Evolutionary conservation across 2,113 vertebrate genomes (phyloP), one percentile per base, ranked within the genome.

Genomic region (Carassius carassius): DNA sequence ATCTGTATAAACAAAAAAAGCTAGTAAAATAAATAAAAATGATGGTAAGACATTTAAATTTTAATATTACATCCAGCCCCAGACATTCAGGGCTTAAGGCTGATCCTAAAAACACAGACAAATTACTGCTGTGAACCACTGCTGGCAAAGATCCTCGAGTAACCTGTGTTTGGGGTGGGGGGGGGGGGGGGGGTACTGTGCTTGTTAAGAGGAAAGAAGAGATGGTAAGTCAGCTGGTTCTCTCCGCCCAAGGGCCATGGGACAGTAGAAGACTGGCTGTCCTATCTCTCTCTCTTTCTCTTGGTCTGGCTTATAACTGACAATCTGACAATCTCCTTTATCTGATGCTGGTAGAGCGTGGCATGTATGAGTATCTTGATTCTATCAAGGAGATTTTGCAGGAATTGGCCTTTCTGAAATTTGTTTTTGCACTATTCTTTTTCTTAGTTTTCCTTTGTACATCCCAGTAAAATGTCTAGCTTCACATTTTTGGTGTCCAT

Each of bases 311-410:
- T 79, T 25, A 78, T 14, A 35, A 78, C 56, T 78, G 56, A 78
- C 32, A 49, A 60, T 82, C 72, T 63, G 54, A 37, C 41, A 41
- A 67, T 83, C 41, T 78, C 58, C 49, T 62, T 75, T 47, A 72
- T 77, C 82, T 80, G 54, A 54, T 54, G 25, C 69, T 56, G 44
- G 76, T 41, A 65, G 35, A 17, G 35, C 23, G 21, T 62, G 35
- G 23, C 51, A 49, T 78, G 47, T 21, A 8, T 32, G 2, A 3
- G 41, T 19, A 47, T 23, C 21, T 79, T 44, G 41, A 32, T 37
- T 78, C 11, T 35, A 21, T 73, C 73, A 54, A 72, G 29, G 7
- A 72, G 80, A 63, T 69, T 79, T 54, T 54, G 54, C 49, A 62
- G 32, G 54, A 54, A 41, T 82, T n/a, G 47, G 16, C 37, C 65